Evolutionary conservation across 2,797 vertebrate species (phyloP).

Genomic region (Sternotherus odoratus): DNA sequence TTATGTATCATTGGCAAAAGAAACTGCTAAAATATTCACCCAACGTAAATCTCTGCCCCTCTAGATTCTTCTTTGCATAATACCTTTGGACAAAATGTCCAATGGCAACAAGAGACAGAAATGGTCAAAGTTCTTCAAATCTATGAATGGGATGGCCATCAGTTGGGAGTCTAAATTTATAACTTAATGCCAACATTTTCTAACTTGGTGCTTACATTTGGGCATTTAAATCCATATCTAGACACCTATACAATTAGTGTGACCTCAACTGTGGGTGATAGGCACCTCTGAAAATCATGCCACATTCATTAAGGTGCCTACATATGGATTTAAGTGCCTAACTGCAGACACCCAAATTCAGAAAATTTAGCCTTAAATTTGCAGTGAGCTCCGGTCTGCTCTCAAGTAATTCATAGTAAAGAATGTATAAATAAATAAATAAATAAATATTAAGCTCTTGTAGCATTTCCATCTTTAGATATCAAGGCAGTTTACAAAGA

Average conservation of each 20-base stretch:
- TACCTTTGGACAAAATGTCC: neutral
- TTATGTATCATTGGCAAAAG: neutral
- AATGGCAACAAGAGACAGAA: neutral
- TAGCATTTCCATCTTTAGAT: neutral
- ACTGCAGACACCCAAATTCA: constrained; percentile 34
- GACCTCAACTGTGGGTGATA: constrained; percentile 18
- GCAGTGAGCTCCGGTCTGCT: neutral
- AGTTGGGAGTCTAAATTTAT: neutral
- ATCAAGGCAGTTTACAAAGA: neutral
- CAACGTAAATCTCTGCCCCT: neutral
- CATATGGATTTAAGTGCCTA: constrained; percentile 19
- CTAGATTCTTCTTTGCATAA: neutral
- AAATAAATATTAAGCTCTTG: neutral
- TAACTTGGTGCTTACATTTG: neutral
- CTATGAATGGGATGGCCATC: neutral
- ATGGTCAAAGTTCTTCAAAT: neutral
- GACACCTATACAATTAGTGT: constrained; percentile 1
- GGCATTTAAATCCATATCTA: neutral
- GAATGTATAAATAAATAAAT: constrained; percentile 18
- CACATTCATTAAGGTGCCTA: constrained; percentile 41
- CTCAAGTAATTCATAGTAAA: constrained; percentile 12
- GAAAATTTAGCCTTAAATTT: constrained; percentile 33
- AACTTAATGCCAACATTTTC: neutral
- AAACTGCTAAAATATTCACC: neutral
- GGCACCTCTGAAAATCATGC: constrained; percentile 13